These are phyloP conservation scores for Salvelinus namaycush DNA, from an alignment of 2,113 vertebrate genomes.

Conservation along the genomic window DNA sequence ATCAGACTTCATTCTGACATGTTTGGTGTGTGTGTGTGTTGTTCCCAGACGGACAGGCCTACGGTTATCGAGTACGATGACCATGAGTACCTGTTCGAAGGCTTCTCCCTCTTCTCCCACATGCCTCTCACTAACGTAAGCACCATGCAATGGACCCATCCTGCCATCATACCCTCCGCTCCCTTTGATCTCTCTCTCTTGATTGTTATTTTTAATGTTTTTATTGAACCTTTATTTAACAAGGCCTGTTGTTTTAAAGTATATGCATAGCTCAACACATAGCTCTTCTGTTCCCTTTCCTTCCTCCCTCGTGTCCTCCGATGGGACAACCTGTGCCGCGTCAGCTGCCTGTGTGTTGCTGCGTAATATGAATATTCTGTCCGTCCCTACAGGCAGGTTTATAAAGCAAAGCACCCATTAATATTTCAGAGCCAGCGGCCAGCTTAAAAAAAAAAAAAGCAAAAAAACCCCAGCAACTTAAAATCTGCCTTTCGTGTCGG, in stretches of 20 bases:
- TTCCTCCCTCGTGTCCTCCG: background rate
- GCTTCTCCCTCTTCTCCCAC: slow-evolving; percentile 97
- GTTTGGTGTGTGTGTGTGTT: background rate
- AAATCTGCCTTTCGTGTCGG: slow-evolving; percentile 20
- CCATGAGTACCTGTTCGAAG: slow-evolving; percentile 98
- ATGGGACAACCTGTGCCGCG: background rate
- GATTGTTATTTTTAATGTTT: too few species aligned
- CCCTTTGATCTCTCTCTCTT: too few species aligned
- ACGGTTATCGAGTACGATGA: slow-evolving; percentile 98
- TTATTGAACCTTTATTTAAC: too few species aligned
- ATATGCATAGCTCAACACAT: background rate
- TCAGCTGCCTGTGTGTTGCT: background rate
- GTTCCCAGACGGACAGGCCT: slow-evolving; percentile 90
- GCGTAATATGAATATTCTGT: background rate
- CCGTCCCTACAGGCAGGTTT: background rate
- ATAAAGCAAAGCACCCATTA: slow-evolving; percentile 9
- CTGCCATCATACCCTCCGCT: background rate
- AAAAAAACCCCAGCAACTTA: slow-evolving; percentile 33
- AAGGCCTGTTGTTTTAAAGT: too few species aligned
- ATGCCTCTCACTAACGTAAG: slow-evolving; percentile 90
- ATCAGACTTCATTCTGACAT: too few species aligned
- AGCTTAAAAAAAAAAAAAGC: slow-evolving; percentile 18
- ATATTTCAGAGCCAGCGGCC: slow-evolving; percentile 25
- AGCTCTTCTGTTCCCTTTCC: background rate
- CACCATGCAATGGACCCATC: slow-evolving; percentile 1